Evolutionary conservation across 2,888 invertebrate genomes (phyloP).

Genomic region (Ecliptopera silaceata): DNA sequence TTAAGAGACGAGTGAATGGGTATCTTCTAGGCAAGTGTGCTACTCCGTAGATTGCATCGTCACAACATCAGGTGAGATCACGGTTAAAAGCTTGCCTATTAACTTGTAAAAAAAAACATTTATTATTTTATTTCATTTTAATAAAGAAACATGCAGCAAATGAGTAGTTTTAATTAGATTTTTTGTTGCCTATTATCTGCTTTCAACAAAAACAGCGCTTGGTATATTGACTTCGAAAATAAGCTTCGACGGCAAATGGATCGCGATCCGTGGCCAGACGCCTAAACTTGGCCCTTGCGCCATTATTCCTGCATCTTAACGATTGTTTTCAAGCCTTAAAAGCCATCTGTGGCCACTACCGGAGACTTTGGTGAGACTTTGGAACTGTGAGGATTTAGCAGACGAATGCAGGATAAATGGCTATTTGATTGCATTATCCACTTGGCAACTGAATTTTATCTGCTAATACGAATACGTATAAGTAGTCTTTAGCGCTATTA

Average conservation of each 20-base stretch:
- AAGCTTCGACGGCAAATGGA: conserved; percentile 36
- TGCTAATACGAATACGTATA: no score
- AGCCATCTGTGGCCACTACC: conserved; percentile 59
- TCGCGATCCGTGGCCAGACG: conserved; percentile 20
- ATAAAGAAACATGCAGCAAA: no score
- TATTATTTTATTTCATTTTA: no score
- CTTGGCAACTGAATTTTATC: neutral
- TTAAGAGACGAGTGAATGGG: no score
- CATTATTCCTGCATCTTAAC: conserved; percentile 65
- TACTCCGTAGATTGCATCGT: no score
- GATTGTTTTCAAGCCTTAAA: conserved; percentile 68
- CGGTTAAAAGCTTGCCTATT: no score
- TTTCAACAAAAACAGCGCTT: neutral
- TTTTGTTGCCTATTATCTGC: neutral
- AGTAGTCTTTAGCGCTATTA: no score
- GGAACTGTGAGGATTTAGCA: conserved; percentile 49
- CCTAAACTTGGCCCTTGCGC: conserved; percentile 40
- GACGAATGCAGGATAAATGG: conserved; percentile 50
- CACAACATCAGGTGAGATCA: no score
- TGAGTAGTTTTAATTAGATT: no score
- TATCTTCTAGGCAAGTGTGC: no score
- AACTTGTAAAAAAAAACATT: no score
- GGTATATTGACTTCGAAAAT: conserved; percentile 42
- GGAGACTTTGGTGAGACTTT: conserved; percentile 49
- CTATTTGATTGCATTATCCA: conserved; percentile 51